Percentiles rank a stretch among this genome's conserved stretches.
phyloP scores from a whole-genome alignment of 1,140 invertebrate genomes.

The Wiebesia pumilae region DNA sequence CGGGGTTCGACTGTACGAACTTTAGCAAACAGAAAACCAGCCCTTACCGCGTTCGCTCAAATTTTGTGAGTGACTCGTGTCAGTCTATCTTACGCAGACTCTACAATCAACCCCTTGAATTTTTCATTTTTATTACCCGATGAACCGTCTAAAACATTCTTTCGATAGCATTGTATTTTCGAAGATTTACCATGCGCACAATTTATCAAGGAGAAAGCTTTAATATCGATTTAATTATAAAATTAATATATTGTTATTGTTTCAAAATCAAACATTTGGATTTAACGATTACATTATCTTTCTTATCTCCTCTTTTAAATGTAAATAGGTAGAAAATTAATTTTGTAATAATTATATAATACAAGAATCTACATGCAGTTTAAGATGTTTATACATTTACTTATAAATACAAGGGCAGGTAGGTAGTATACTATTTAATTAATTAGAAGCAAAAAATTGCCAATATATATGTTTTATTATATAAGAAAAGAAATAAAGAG shows the following conservation, averaged over 20 bases:
- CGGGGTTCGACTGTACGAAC: not conserved
- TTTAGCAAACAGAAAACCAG: slow-evolving; percentile 13
- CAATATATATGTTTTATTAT: too few relatives aligned
- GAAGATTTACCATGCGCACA: not conserved
- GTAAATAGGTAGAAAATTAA: not conserved
- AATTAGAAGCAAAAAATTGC: not conserved
- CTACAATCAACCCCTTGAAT: not conserved
- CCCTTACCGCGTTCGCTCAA: not conserved
- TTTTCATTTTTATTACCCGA: not conserved
- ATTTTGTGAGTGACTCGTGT: not conserved
- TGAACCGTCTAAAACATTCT: not conserved
- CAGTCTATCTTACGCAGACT: not conserved
- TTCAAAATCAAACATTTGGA: too few relatives aligned
- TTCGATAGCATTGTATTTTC: not conserved
- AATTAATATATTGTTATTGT: not conserved
- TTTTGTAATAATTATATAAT: not conserved
- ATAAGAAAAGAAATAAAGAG: too few relatives aligned
- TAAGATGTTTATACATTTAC: not conserved
- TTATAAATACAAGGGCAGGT: not conserved
- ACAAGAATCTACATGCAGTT: not conserved
- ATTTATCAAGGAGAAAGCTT: not conserved
- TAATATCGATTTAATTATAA: not conserved
- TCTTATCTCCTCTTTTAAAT: too few relatives aligned
- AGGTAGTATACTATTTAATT: not conserved
- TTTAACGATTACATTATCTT: too few relatives aligned